phyloP scores from a whole-genome alignment of 2,113 vertebrate genomes.

The Morone saxatilis region DNA sequence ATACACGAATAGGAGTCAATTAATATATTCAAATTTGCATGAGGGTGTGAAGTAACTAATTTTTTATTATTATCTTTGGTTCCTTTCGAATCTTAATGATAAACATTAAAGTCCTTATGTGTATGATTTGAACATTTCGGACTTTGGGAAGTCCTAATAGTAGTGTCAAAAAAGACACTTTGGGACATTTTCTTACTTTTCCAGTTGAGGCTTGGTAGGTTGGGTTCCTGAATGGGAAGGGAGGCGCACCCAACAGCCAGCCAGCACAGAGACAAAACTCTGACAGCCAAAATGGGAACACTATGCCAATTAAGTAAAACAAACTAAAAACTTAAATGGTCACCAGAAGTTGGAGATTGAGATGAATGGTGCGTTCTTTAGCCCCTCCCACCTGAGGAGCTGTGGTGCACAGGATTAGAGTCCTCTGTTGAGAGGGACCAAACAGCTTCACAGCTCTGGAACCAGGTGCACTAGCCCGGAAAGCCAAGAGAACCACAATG shows the following conservation, averaged over 20 bases:
- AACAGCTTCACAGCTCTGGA: conserved; percentile 71
- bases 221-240: conserved; percentile 80
- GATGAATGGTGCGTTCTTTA: background rate
- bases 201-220: conserved; percentile 76
- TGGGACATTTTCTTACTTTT: conserved; percentile 56
- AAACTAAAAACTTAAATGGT: background rate
- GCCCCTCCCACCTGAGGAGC: conserved; percentile 73
- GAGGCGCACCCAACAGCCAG: conserved; percentile 74
- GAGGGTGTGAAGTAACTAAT: background rate
- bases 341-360: background rate
- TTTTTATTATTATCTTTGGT: background rate
- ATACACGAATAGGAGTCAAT: background rate
- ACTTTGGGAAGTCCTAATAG: background rate
- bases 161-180: background rate
- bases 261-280: conserved; percentile 76
- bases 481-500: conserved; percentile 84
- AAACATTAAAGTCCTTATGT: background rate
- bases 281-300: conserved; percentile 37
- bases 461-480: conserved; percentile 66
- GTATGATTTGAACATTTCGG: background rate
- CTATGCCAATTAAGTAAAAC: background rate
- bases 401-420: conserved; percentile 78
- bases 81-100: background rate
- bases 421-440: conserved; percentile 79
- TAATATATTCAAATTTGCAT: background rate